These are phyloP conservation scores for Sycophila texana DNA, from an alignment of 2,888 invertebrate genomes.

Conservation along the genomic window DNA sequence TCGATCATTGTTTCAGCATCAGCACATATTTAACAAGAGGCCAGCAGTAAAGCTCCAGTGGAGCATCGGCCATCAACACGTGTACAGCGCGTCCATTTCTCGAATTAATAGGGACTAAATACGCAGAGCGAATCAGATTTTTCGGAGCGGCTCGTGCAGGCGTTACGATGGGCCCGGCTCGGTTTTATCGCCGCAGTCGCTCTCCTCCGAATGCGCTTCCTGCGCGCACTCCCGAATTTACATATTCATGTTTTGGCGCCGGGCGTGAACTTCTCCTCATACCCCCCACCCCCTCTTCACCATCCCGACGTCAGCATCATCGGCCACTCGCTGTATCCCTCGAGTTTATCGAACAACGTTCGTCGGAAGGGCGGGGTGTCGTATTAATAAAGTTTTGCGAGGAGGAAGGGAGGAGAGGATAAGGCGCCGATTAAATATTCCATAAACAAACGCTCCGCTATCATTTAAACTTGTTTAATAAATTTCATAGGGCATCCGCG, in stretches of 20 bases:
- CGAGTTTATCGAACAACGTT: constrained; percentile 45
- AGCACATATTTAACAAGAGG: no score
- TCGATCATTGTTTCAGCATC: no score
- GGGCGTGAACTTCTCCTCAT: constrained; percentile 37
- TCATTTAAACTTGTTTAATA: constrained; percentile 26
- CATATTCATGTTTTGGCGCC: constrained; percentile 64
- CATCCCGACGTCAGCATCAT: constrained; percentile 13
- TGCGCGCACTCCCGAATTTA: constrained; percentile 57
- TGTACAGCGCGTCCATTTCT: no score
- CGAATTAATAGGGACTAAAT: no score
- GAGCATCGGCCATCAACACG: no score
- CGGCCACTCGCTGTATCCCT: background rate
- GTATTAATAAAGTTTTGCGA: constrained; percentile 53
- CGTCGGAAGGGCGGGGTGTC: constrained; percentile 25
- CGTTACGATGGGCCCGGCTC: no score
- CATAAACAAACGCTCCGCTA: constrained; percentile 39
- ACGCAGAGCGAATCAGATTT: background rate
- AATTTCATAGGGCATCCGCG: constrained; percentile 11
- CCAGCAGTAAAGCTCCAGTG: no score
- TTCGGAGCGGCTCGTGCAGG: background rate
- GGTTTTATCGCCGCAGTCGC: no score
- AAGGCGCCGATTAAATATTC: constrained; percentile 48
- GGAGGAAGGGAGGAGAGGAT: background rate
- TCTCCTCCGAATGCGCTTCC: background rate
- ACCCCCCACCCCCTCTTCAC: background rate